Conservation (phyloP, 2,113 vertebrate species). For the Melanostigma gelatinosum region DNA sequence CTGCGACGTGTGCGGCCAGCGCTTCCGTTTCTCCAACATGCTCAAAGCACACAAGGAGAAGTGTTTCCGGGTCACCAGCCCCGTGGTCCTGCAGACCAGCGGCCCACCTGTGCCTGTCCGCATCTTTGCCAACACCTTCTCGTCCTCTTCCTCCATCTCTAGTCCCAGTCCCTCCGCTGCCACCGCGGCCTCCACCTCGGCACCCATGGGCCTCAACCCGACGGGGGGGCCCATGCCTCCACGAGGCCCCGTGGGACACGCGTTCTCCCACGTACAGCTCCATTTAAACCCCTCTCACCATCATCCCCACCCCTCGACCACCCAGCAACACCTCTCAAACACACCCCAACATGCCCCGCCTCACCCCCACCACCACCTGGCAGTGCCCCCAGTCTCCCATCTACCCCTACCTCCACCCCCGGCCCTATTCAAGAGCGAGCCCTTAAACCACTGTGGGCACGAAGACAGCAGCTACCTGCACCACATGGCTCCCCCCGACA, state of each 20-base stretch:
- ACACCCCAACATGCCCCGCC: slow-evolving; percentile 82
- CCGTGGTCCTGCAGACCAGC: slow-evolving; percentile 86
- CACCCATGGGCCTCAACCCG: slow-evolving; percentile 81
- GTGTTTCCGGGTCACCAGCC: slow-evolving; percentile 96
- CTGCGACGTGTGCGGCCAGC: slow-evolving; percentile 95
- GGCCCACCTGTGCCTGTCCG: slow-evolving; percentile 85
- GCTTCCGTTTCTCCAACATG: slow-evolving; percentile 99
- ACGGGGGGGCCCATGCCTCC: slow-evolving; percentile 73
- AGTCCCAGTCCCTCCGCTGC: slow-evolving; percentile 70
- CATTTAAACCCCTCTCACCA: slow-evolving; percentile 87
- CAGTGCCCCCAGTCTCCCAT: slow-evolving; percentile 88
- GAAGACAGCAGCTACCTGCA: slow-evolving; percentile 92
- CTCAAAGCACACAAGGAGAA: slow-evolving; percentile 98
- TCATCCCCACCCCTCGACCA: slow-evolving; percentile 76
- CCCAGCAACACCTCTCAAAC: slow-evolving; percentile 85
- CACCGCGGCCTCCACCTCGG: slow-evolving; percentile 61
- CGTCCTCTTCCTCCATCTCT: slow-evolving; percentile 79
- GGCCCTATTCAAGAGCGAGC: slow-evolving; percentile 97
- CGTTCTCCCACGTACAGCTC: slow-evolving; percentile 90
- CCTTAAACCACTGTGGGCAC: slow-evolving; percentile 92
- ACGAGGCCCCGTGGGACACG: slow-evolving; percentile 84
- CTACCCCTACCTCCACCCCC: slow-evolving; percentile 93
- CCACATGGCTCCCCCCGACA: slow-evolving; percentile 88
- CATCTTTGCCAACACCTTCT: slow-evolving; percentile 81
- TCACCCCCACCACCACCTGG: slow-evolving; percentile 86